Evolutionary conservation across 2,113 vertebrate genomes (phyloP).

Genomic region (Salvelinus fontinalis): DNA sequence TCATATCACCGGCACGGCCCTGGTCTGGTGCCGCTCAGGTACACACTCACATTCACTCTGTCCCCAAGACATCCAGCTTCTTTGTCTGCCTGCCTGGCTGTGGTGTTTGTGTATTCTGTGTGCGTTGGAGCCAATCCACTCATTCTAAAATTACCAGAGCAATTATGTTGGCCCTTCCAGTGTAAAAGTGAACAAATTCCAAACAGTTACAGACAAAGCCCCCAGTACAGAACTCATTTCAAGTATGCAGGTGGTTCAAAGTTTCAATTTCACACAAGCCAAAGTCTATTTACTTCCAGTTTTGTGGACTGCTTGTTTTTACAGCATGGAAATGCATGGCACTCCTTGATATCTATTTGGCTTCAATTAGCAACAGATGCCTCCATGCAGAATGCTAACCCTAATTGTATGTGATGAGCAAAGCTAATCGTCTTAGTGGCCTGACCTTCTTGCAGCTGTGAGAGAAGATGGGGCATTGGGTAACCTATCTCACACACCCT

Average conservation of each 20-base stretch:
- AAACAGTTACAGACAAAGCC: constrained; percentile 28
- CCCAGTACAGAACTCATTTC: constrained; percentile 40
- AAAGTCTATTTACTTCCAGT: constrained; percentile 70
- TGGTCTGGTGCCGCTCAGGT: constrained; percentile 37
- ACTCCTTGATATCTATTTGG: constrained; percentile 68
- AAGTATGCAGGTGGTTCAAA: constrained; percentile 67
- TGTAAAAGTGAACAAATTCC: constrained; percentile 44
- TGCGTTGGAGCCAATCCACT: constrained; percentile 50
- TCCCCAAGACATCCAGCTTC: constrained; percentile 31
- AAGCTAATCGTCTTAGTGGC: constrained; percentile 66
- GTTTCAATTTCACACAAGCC: constrained; percentile 75
- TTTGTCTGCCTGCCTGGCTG: constrained; percentile 41
- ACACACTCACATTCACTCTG: constrained; percentile 38
- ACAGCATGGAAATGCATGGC: constrained; percentile 36
- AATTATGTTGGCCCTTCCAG: constrained; percentile 36
- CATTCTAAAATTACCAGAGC: constrained; percentile 54
- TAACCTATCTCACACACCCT: constrained; percentile 46
- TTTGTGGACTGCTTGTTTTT: constrained; percentile 36
- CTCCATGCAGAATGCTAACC: constrained; percentile 62
- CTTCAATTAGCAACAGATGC: constrained; percentile 75
- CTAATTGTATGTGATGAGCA: constrained; percentile 76
- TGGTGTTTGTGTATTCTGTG: constrained; percentile 37
- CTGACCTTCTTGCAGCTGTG: constrained; percentile 69
- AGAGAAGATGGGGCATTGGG: constrained; percentile 13
- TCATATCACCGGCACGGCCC: constrained; percentile 65